Evolutionary conservation across 2,113 vertebrate genomes (phyloP).

Genomic region (Ciconia stormi): DNA sequence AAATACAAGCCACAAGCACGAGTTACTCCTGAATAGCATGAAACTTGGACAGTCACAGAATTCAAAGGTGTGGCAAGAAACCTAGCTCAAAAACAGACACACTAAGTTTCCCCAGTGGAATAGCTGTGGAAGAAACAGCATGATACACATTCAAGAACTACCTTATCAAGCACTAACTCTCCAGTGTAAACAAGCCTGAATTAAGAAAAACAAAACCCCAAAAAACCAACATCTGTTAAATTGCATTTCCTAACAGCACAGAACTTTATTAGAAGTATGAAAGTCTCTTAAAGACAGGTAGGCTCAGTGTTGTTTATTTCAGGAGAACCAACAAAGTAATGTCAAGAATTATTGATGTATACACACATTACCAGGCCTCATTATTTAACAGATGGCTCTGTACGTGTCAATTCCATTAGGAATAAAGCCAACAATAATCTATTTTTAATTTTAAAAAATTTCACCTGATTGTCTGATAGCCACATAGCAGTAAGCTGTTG

Average conservation of each 20-base stretch:
- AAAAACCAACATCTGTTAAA: not conserved
- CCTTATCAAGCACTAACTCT: not conserved
- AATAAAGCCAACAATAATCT: not conserved
- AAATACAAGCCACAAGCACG: not conserved
- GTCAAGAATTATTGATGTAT: not conserved
- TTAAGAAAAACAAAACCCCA: not conserved
- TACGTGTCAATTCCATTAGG: not conserved
- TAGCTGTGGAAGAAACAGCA: not conserved
- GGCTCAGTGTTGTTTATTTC: not conserved
- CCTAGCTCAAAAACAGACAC: not conserved
- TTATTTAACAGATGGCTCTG: not conserved
- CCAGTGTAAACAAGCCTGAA: not conserved
- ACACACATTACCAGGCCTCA: not conserved
- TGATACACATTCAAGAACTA: not conserved
- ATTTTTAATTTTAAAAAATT: not conserved
- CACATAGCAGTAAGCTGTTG: conserved; percentile 97
- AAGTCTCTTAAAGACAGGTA: not conserved
- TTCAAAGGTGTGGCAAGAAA: not conserved
- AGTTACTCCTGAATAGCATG: not conserved
- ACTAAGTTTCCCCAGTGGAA: not conserved
- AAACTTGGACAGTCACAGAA: not conserved
- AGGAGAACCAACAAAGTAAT: not conserved
- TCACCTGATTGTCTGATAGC: conserved; percentile 98
- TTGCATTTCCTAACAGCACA: not conserved
- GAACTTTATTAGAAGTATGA: not conserved